phyloP scores from a whole-genome alignment of 2,113 vertebrate species.

The Trachemys scripta region DNA sequence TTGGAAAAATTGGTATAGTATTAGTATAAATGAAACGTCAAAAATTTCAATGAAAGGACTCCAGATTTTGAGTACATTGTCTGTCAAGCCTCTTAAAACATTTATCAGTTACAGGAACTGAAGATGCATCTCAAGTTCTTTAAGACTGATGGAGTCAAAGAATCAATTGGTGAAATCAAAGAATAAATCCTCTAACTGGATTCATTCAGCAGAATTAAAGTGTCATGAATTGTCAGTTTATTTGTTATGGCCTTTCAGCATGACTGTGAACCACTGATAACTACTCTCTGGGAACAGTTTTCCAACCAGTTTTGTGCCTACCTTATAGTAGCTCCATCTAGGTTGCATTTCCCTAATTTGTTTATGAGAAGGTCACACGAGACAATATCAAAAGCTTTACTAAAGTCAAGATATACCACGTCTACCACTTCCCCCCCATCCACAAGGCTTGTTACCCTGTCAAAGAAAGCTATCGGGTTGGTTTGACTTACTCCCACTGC shows the following conservation, averaged over 20 bases:
- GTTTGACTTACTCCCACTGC: background rate
- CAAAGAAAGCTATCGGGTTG: no score
- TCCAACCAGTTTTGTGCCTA: no score
- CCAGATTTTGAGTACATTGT: background rate
- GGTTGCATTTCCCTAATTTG: no score
- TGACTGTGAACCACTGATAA: no score
- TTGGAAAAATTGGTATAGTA: background rate
- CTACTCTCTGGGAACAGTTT: no score
- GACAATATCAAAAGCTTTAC: no score
- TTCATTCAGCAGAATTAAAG: background rate
- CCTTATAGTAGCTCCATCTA: no score
- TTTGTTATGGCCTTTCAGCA: background rate
- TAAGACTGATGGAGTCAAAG: background rate
- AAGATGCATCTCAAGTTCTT: background rate
- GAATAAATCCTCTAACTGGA: background rate
- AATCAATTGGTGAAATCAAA: background rate
- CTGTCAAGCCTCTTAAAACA: background rate
- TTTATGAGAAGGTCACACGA: no score
- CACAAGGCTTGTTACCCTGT: no score
- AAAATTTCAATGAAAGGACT: background rate
- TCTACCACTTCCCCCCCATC: no score
- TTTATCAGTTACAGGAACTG: background rate
- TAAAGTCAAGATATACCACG: no score
- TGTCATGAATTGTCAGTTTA: background rate
- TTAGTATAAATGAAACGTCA: background rate